Percentiles rank a stretch among this genome's conserved stretches.
Evolutionary conservation across 1,140 invertebrate genomes (phyloP).

Genomic region (Drosophila truncata): DNA sequence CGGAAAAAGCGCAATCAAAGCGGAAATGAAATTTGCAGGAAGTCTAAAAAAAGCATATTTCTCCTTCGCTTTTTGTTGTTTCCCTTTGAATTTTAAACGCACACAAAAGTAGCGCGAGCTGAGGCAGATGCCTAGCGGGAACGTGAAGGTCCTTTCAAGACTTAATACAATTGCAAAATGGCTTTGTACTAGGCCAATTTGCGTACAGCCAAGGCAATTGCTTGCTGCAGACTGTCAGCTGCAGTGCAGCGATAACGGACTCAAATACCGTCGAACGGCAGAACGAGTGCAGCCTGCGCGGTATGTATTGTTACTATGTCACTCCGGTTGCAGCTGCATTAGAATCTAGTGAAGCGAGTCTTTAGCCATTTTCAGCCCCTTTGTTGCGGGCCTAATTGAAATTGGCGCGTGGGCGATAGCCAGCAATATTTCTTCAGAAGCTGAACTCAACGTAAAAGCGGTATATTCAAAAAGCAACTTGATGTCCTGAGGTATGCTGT

Average conservation of each 20-base stretch:
- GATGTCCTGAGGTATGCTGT: constrained; percentile 33
- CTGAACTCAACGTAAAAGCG: constrained; percentile 4
- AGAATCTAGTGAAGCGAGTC: constrained; percentile 43
- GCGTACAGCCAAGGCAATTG: constrained; percentile 40
- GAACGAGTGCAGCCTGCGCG: constrained; percentile 2
- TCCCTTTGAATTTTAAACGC: constrained; percentile 56
- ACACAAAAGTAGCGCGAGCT: constrained; percentile 16
- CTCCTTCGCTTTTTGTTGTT: constrained; percentile 21
- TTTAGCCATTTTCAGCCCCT: constrained; percentile 3
- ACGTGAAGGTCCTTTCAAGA: constrained; percentile 34
- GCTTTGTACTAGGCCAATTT: constrained; percentile 75
- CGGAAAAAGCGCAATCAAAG: constrained; percentile 83
- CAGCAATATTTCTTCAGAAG: neutral
- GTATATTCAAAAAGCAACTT: constrained; percentile 8
- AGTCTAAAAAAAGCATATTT: constrained; percentile 44
- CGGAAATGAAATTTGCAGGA: constrained; percentile 84
- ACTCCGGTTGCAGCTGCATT: constrained; percentile 53
- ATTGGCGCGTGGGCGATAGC: constrained; percentile 17
- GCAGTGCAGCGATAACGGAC: constrained; percentile 66
- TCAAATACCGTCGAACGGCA: neutral
- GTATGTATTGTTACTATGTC: constrained; percentile 5
- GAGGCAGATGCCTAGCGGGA: constrained; percentile 6
- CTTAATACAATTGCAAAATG: constrained; percentile 76
- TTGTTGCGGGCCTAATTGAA: constrained; percentile 34
- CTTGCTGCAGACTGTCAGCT: constrained; percentile 52